Base-by-base conservation (phyloP, 2,797 vertebrate genomes). In the Spinus pinus region DNA sequence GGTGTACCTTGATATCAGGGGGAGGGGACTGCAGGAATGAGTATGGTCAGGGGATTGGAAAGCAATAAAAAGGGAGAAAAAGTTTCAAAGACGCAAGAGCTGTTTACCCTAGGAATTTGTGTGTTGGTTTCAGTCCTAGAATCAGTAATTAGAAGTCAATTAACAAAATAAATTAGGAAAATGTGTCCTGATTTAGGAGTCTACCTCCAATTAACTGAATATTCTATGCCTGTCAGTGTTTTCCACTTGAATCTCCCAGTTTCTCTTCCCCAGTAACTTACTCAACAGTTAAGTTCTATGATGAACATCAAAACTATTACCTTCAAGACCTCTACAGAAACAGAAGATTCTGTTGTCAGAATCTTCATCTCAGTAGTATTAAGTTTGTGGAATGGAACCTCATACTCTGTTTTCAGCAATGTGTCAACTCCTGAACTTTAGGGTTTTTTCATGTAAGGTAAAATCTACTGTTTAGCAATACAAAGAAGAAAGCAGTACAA, bases 1-100 rank as follows among this genome's bases (percentile, higher is more conserved):
- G 6, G 5, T 24, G 13, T 39, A 41, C 1, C 8, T 69, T 56
- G 17, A 24, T 16, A 9, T 10, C 3, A 14, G 5, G 5, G 6
- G 12, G 5, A 31, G 7, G 6, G 2, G 6, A 35, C 25, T 65
- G n/a, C 28, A 77, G 65, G 18, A 88, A 44, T 24, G 8, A 73
- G 24, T 10, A 4, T 20, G 5, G 50, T 1, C 1, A 62, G 6
- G 16, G 2, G 8, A 77, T 0, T n/a, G 15, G 10, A 70, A n/a
- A 80, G 47, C 7, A 35, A 35, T 35, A 41, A 85, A 50, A 25
- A 33, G 7, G 8, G 3, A 53, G 16, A 56, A 65, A 54, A 69
- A 14, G 8, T 57, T 71, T 69, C 51, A 74, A 5, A 75, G 25
- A 81, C 11, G 17, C 19, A 75, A 75, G 9, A 12, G 10, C 9